Evolutionary conservation across 2,113 vertebrate genomes (phyloP), one percentile per base, ranked within the genome.

Genomic region (Corydoras maculifer): DNA sequence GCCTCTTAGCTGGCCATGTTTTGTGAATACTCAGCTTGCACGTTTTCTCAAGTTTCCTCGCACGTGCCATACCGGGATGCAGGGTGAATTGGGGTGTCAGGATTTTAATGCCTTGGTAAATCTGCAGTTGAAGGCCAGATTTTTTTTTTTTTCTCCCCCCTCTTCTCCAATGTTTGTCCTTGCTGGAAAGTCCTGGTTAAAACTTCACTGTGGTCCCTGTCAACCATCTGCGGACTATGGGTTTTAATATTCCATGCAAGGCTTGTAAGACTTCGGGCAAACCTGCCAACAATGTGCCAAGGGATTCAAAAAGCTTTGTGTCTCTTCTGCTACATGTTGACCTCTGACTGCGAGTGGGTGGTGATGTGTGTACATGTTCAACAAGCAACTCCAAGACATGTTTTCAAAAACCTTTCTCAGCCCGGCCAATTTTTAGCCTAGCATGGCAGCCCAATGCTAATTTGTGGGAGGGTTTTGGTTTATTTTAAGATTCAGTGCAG

Each of bases 61-160:
- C 58, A 58, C 50, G 18, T 55, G 58, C 62, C 51, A 12, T 15
- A 65, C 13, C 3, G 29, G n/a, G 60, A 63, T 48, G 57, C 49
- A 25, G 64, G 61, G 55, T 35, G 25, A 65, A 69, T 54, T 65
- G 51, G 30, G 13, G 35, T 64, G 69, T 73, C 71, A 61, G 58
- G 51, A 66, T 67, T 60, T 73, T 60, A 73, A 74, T 62, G 65
- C 49, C 32, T 48, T 29, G 9, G 72, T 60, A 65, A 72, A 72
- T 72, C 54, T 73, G 62, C 43, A 43, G 51, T 60, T 61, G 63
- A 65, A 72, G 48, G 57, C 11, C 13, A 10, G 54, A 54, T 31
- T 51, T 64, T n/a, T 72, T 54, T 54, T 25, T 18, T 7, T 51
- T 7, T 11, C 7, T 51, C 9, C 13, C 9, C 51, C 9, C 9